Evolutionary conservation across 2,888 invertebrate species (phyloP).

Genomic region (Phania funesta): DNA sequence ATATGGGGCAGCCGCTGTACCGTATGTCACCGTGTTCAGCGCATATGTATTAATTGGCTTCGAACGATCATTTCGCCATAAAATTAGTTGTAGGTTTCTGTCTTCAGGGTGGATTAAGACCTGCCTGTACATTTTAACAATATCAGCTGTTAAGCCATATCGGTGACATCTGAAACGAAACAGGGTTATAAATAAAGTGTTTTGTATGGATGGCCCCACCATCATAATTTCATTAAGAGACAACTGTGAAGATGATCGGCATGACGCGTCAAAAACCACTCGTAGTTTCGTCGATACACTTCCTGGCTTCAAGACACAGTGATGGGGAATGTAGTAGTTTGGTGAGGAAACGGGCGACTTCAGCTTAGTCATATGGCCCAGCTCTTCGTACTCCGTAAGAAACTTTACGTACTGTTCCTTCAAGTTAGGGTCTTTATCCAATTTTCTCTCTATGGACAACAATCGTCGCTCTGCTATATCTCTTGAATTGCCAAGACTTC

Average conservation of each 20-base stretch:
- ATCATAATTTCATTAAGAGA: too few species aligned
- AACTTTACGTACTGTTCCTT: neutral
- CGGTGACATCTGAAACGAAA: too few species aligned
- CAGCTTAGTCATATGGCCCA: conserved; percentile 44
- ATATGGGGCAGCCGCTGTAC: conserved; percentile 40
- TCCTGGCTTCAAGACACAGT: conserved; percentile 50
- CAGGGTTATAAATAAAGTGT: conserved; percentile 41
- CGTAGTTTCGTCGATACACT: conserved; percentile 51
- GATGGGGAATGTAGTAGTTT: conserved; percentile 59
- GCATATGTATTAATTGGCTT: too few species aligned
- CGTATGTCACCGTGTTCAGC: too few species aligned
- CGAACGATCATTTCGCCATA: conserved; percentile 40
- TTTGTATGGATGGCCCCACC: conserved; percentile 51
- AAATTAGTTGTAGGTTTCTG: conserved; percentile 30
- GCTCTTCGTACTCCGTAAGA: neutral
- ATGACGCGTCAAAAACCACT: conserved; percentile 61
- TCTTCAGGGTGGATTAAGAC: too few species aligned
- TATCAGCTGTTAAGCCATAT: too few species aligned
- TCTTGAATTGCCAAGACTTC: too few species aligned
- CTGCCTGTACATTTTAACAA: conserved; percentile 49
- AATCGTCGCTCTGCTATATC: too few species aligned
- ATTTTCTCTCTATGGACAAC: too few species aligned
- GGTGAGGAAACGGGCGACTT: neutral
- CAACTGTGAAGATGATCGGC: too few species aligned
- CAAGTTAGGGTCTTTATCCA: neutral